Base-by-base conservation (phyloP, 1,140 invertebrate species). In the Drusus annulatus region DNA sequence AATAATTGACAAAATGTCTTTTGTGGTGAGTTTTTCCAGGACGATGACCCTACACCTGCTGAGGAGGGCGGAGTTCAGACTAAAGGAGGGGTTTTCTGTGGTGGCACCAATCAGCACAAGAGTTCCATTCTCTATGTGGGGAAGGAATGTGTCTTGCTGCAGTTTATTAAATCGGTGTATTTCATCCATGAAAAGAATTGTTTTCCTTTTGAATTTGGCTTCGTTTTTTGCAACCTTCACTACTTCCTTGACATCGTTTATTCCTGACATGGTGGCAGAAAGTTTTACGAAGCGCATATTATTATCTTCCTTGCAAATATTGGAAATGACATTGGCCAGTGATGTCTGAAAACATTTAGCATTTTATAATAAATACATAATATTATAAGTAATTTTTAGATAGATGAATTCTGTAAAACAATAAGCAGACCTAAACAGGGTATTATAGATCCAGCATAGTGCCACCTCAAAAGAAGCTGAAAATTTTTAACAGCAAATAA, bases 11-110 rank as follows among this genome's bases (percentile, higher is more conserved):
- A 91, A 80, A 7, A 96, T 86, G 87, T 93, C 88, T 50, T 91
- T 87, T 45, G 87, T 84, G 50, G 88, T 85, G 31, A 96, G 88
- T 88, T 96, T 96, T 77, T 96, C 92, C 77, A 96, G 86, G 16
- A 95, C 92, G 83, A 96, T 91, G 3, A 96, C 94, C 80, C 92
- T 89, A 84, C 94, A 95, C 31, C 96, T 89, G 88, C 94, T 96
- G 0, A 97, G 86, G 6, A 97, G 87, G 0, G 96, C 95, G 80
- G 92, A 93, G 86, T 96, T 97, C 31, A 97, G 91, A 85, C 92
- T 93, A 86, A 96, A 97, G 0, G 95, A 96, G 56, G 96, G 96
- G 89, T 97, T 97, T 88, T 97, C 95, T 69, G 96, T 97, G 1
- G 96, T 97, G 0, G 96, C 96, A 51, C 96, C 96, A 78, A 97